Conservation (phyloP, 2,113 vertebrate genomes). For the Ascaphus truei region DNA sequence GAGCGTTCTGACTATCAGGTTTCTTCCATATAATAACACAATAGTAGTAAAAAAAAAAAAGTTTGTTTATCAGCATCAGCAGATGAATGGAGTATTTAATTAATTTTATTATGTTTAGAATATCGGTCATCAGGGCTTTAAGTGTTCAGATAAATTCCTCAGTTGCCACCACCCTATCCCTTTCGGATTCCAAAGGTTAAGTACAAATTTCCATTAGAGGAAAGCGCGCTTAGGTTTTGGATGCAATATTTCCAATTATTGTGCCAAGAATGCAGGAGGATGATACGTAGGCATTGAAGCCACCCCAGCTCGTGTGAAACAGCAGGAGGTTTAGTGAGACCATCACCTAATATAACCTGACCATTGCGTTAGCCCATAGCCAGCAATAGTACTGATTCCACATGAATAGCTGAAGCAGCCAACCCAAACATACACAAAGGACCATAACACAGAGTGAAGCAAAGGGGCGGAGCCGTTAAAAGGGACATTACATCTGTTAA, state of each 20-base stretch:
- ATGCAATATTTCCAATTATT: constrained; percentile 53
- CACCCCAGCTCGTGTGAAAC: constrained; percentile 33
- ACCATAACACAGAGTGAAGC: constrained; percentile 7
- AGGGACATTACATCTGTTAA: background rate
- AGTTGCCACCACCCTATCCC: constrained; percentile 26
- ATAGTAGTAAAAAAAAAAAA: no score
- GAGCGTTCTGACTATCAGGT: no score
- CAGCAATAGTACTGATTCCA: constrained; percentile 35
- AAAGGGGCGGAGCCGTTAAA: constrained; percentile 32
- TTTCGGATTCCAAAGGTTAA: constrained; percentile 49
- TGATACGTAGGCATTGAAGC: constrained; percentile 12
- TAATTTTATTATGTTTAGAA: background rate
- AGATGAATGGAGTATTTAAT: constrained; percentile 8
- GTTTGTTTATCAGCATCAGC: background rate
- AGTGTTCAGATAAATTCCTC: constrained; percentile 36
- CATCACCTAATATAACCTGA: constrained; percentile 3
- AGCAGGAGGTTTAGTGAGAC: constrained; percentile 40
- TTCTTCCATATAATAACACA: no score
- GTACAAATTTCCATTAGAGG: constrained; percentile 53
- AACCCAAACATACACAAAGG: constrained; percentile 37
- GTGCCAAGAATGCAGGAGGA: constrained; percentile 51
- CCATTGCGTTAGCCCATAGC: constrained; percentile 1
- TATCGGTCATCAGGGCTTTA: background rate
- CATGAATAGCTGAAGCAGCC: constrained; percentile 16
- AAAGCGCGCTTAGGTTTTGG: constrained; percentile 61